Base-by-base conservation (phyloP, 2,888 invertebrate species). In the Phorcus lineatus region DNA sequence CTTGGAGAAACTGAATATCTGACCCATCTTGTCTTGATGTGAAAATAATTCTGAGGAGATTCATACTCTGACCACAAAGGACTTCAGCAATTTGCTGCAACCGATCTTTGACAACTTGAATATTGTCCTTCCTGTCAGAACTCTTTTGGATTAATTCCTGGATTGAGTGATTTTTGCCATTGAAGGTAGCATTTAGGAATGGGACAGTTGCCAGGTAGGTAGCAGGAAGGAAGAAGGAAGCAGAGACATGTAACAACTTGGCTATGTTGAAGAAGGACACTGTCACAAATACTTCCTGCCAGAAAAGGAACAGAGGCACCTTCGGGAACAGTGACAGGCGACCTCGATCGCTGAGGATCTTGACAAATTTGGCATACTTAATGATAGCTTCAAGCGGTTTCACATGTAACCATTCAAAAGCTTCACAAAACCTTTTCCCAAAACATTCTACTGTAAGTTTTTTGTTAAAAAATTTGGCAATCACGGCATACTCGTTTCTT, bases 251-350 rank as follows among this genome's bases (percentile, higher is more conserved):
- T 16, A 19, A 0, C 11, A 84, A 19, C 80, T 86, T 87, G 2
- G 86, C 86, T 19, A 84, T 79, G 19, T 87, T 66, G 22, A 85
- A 81, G 62, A 88, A 83, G 0, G 86, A 84, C 13, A 88, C n/a
- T 1, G 83, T 78, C 17, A 82, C 74, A 70, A 80, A 89, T 70
- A 87, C 86, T 62, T 90, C 90, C 22, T 86, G 54, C 90, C 90
- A 90, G 75, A 88, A 82, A 13, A 86, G 74, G 22, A 88, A 85
- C n/a, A 83, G 77, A 13, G 81, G 78, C 19, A 85, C 31, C 17
- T 85, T 82, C 6, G 89, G 89, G 17, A 88, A 81, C 31, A 86
- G 80, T 6, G 79, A 53, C 13, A 75, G 54, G 13, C 74, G 52
- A 0, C 22, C 53, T 47, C 81, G 80, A 9, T 76, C 79, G 19